Conservation (phyloP, 2,888 invertebrate genomes). For the Drosophila prolongata region DNA sequence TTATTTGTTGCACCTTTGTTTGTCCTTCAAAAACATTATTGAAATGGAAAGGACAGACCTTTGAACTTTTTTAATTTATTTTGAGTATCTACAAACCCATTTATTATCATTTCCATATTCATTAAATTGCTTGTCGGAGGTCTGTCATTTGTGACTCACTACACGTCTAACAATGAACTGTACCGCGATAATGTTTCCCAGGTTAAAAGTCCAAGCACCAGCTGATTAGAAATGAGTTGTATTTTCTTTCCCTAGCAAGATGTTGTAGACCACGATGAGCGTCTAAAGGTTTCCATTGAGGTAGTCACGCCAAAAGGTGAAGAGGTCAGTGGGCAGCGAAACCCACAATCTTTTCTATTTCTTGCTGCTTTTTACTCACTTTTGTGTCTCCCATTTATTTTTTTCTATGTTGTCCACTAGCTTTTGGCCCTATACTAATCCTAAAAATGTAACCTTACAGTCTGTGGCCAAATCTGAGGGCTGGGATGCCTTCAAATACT, state of each 20-base stretch:
- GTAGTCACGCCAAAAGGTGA: constrained; percentile 14
- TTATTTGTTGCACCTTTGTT: constrained; percentile 29
- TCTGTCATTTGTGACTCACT: constrained; percentile 11
- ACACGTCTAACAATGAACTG: constrained; percentile 18
- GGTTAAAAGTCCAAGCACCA: constrained; percentile 14
- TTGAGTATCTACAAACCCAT: background rate
- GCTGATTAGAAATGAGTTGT: constrained; percentile 29
- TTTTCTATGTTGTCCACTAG: background rate
- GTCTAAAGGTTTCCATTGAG: constrained; percentile 12
- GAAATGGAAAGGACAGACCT: constrained; percentile 24
- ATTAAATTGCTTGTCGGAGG: constrained; percentile 2
- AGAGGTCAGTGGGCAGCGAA: constrained; percentile 42
- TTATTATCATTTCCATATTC: constrained; percentile 10
- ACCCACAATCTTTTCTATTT: constrained; percentile 31
- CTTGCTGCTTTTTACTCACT: constrained; percentile 12
- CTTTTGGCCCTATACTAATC: constrained; percentile 30
- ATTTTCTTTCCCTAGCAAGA: constrained; percentile 36
- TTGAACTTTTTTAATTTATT: background rate
- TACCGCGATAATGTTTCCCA: constrained; percentile 6
- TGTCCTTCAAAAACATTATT: constrained; percentile 19
- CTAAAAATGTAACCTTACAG: constrained; percentile 85
- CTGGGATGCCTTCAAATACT: constrained; percentile 96
- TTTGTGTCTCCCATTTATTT: constrained; percentile 40
- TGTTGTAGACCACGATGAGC: constrained; percentile 23
- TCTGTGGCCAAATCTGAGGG: constrained; percentile 94